Base-by-base conservation (phyloP, 2,888 invertebrate genomes). In the Lepetodrilus schrolli region DNA sequence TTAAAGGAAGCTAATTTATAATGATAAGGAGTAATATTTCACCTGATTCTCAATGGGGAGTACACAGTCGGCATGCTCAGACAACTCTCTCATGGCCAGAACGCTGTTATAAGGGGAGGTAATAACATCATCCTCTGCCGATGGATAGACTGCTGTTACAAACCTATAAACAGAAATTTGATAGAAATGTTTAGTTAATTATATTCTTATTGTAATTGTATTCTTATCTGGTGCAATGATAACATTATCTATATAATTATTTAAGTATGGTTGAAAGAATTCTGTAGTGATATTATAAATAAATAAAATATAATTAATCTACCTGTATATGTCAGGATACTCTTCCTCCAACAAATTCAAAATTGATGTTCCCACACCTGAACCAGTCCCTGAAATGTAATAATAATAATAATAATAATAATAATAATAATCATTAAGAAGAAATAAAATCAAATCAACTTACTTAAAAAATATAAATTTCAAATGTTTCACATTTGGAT, bases 21-120 rank as follows among this genome's bases (percentile, higher is more conserved):
- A 47, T 37, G 21, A 37, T 34, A 7, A 47, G 17, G 65, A 10
- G 37, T 26, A 70, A 37, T 23, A 13, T 13, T 0, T 50, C 71
- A 89, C 90, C 86, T 91, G 89, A 79, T 91, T 91, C 77, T 91
- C 91, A 65, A 91, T 82, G 8, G 91, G 91, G n/a, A 91, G 78
- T 2, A 91, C 91, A 84, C 91, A 91, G 83, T 91, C 91, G 30
- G 91, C 91, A 80, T 87, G 86, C 30, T 91, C 88, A 21, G 90
- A 91, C 20, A 91, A 81, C 72, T 90, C 86, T 37, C 85, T 83
- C 88, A 90, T 90, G 21, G 91, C 91, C 50, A 91, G 83, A 2
- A 91, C 88, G 78, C 89, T 89, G 85, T 91, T 91, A 79, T 91
- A 91, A 36, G 91, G 91, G 58, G 91, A 91, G 66, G 91, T 91